phyloP scores from a whole-genome alignment of 1,140 invertebrate genomes.

The Pseudobourletiella spinata region DNA sequence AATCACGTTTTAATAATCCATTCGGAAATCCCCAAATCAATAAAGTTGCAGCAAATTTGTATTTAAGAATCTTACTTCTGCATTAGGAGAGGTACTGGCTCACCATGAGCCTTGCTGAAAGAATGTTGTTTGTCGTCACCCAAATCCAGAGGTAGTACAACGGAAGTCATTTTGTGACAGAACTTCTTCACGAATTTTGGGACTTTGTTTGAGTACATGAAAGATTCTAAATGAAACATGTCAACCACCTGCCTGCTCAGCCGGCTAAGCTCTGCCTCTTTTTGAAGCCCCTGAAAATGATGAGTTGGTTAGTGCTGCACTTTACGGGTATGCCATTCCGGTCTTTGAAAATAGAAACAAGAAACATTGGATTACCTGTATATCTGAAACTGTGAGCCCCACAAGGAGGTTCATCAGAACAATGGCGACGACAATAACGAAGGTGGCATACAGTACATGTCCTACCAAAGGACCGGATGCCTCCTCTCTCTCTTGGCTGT shows the following conservation, averaged over 20 bases:
- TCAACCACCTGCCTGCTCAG: slow-evolving; percentile 54
- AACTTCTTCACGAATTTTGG: slow-evolving; percentile 1
- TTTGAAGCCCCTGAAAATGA: slow-evolving; percentile 53
- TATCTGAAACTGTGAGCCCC: slow-evolving; percentile 69
- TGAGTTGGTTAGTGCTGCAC: neutral
- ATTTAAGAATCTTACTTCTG: no score
- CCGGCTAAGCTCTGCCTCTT: slow-evolving; percentile 67
- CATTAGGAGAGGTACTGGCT: no score
- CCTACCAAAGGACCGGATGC: slow-evolving; percentile 45
- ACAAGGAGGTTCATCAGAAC: slow-evolving; percentile 74
- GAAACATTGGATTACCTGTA: no score
- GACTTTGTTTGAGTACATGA: slow-evolving; percentile 33
- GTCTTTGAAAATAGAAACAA: no score
- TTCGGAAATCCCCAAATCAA: no score
- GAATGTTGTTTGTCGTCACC: neutral
- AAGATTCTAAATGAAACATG: slow-evolving; percentile 34
- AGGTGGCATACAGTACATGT: slow-evolving; percentile 63
- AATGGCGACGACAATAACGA: slow-evolving; percentile 69
- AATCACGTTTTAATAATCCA: no score
- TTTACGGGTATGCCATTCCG: neutral
- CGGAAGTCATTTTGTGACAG: neutral
- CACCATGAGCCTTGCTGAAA: neutral
- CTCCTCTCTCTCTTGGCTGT: neutral
- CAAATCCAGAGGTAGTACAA: neutral
- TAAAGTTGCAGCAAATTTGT: no score